Base-by-base conservation (phyloP, 2,888 invertebrate species). In the Hydriomena furcata region DNA sequence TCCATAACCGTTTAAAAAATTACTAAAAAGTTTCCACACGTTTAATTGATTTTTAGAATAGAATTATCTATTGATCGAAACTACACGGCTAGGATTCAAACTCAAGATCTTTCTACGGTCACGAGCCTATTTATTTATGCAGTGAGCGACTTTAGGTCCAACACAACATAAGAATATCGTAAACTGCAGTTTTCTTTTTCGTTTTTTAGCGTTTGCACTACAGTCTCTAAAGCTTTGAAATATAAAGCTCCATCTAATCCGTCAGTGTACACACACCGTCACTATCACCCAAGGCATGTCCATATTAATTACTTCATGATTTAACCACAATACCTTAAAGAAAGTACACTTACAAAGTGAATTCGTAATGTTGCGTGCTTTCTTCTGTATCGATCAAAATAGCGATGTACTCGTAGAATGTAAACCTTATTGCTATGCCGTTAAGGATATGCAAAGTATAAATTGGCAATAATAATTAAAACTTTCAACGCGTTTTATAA, bases 331-430 rank as follows among this genome's bases (percentile, higher is more conserved):
- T 75, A 65, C 71, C 60, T 17, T 61, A 72, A 83, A 81, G 85
- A 85, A 85, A 85, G 86, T 83, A 63, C 63, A 62, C 68, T 68
- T 60, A 82, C 81, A 75, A 78, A 71, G 73, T 66, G 64, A 65
- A 71, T 73, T 71, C 71, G 74, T 79, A 73, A 80, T 68, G 67
- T 82, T 80, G 82, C 82, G 77, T 78, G 57, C 59, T 61, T 61
- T 61, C 61, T 57, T 69, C 67, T 36, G 45, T 60, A 68, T 59
- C 73, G 69, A 45, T 56, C 27, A 53, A 55, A 42, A 34, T 17
- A 17, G 17, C 2, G 17, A 17, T 17, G n/a, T n/a, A n/a, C n/a
- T n/a, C n/a, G n/a, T 17, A 53, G 7, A 58, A 34, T 40, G 28
- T 55, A 34, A 50, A 65, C 65, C 62, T 46, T 65, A 59, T 37